A percentile compares a stretch with the other conserved stretches of the same genome.
Evolutionary conservation across 2,797 vertebrate genomes (phyloP).

Genomic region (Mionectes olivaceus): DNA sequence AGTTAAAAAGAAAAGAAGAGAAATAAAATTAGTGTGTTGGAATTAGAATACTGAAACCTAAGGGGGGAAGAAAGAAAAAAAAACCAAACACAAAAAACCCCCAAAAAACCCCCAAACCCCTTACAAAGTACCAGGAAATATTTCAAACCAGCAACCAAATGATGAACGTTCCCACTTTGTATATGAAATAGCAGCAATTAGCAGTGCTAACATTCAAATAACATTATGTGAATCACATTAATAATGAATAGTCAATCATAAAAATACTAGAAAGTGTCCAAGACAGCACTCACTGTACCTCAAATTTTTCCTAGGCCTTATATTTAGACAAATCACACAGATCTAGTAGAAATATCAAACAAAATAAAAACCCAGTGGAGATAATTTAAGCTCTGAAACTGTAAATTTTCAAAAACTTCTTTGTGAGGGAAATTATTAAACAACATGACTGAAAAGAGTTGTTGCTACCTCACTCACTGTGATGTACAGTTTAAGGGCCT

Average conservation of each 20-base stretch:
- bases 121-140: background rate
- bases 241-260: background rate
- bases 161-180: accelerated
- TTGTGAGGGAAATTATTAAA: background rate
- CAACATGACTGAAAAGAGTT: background rate
- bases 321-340: background rate
- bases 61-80: too few relatives aligned
- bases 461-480: background rate
- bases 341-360: background rate
- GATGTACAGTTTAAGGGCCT: background rate
- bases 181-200: background rate
- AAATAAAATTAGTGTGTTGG: background rate
- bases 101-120: too few relatives aligned
- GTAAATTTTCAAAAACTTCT: background rate
- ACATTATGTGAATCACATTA: background rate
- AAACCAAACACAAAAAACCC: too few relatives aligned
- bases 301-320: background rate
- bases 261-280: background rate
- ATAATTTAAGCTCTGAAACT: background rate
- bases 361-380: background rate
- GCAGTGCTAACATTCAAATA: background rate
- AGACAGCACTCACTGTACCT: background rate
- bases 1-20: background rate
- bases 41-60: background rate
- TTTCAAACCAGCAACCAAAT: background rate